Evolutionary conservation across 2,888 invertebrate species (phyloP).

Genomic region (Tetrapedia diversipes): DNA sequence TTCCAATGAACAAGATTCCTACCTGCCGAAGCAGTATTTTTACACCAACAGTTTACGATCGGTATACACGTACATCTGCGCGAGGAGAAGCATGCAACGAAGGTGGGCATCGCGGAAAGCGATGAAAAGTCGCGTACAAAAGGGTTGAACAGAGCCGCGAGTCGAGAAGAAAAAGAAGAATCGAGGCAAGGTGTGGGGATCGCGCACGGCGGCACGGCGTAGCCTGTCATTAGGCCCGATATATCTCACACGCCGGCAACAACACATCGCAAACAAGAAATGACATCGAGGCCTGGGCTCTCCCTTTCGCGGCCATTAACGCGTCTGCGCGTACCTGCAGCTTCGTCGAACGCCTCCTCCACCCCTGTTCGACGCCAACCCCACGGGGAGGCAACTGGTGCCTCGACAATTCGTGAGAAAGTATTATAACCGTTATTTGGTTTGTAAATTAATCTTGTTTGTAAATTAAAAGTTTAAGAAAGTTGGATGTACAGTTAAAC

Average conservation of each 20-base stretch:
- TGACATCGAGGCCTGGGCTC: conserved; percentile 68
- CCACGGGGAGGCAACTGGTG: conserved; percentile 44
- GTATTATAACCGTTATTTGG: too few species aligned
- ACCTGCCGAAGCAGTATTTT: too few species aligned
- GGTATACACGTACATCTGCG: too few species aligned
- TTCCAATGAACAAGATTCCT: too few species aligned
- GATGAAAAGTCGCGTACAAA: conserved; percentile 18
- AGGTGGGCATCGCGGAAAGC: neutral
- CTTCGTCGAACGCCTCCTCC: conserved; percentile 57
- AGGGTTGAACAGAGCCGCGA: conserved; percentile 18
- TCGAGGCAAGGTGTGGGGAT: conserved; percentile 45
- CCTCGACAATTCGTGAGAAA: conserved; percentile 66
- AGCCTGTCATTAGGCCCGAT: conserved; percentile 76
- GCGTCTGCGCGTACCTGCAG: conserved; percentile 73
- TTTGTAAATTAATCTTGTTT: too few species aligned
- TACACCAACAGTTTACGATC: too few species aligned
- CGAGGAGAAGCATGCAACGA: too few species aligned
- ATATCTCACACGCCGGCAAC: conserved; percentile 71
- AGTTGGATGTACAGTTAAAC: too few species aligned
- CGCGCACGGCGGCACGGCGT: conserved; percentile 58
- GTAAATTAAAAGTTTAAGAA: too few species aligned
- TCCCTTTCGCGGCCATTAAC: conserved; percentile 73
- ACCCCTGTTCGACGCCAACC: conserved; percentile 50
- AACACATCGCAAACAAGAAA: conserved; percentile 73
- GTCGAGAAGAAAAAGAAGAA: conserved; percentile 38